These are phyloP conservation scores for Pluvianellus socialis DNA, from an alignment of 2,113 vertebrate species.

Conservation along the genomic window DNA sequence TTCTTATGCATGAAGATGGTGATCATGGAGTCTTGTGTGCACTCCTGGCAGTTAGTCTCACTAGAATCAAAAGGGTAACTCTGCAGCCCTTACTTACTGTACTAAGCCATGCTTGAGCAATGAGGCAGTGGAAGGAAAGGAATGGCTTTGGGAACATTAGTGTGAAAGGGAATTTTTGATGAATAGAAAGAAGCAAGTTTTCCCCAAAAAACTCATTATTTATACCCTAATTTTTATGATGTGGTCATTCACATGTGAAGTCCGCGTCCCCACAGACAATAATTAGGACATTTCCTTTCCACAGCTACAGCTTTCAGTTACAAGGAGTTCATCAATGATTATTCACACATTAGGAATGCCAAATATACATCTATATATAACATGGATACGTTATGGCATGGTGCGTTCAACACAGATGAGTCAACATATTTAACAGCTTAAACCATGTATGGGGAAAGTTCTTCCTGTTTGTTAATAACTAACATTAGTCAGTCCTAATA, in stretches of 20 bases:
- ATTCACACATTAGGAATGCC: background rate
- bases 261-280: background rate
- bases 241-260: background rate
- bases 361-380: background rate
- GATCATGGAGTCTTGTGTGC: background rate
- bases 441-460: background rate
- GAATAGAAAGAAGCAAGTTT: background rate
- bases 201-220: background rate
- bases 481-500: background rate
- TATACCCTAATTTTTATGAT: background rate
- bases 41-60: background rate
- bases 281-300: background rate
- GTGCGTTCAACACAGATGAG: slow-evolving; percentile 44
- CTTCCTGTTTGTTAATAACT: background rate
- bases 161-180: background rate
- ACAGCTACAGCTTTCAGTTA: background rate
- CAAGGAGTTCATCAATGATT: background rate
- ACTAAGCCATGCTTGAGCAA: background rate
- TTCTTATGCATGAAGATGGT: background rate
- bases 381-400: background rate
- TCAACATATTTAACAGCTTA: slow-evolving; percentile 6
- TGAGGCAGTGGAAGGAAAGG: background rate
- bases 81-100: background rate
- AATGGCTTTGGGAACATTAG: background rate
- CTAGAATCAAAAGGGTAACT: background rate